Percentiles rank a stretch among this genome's conserved stretches.
phyloP scores from a whole-genome alignment of 2,888 invertebrate genomes.

The Chymomyza fuscimana region DNA sequence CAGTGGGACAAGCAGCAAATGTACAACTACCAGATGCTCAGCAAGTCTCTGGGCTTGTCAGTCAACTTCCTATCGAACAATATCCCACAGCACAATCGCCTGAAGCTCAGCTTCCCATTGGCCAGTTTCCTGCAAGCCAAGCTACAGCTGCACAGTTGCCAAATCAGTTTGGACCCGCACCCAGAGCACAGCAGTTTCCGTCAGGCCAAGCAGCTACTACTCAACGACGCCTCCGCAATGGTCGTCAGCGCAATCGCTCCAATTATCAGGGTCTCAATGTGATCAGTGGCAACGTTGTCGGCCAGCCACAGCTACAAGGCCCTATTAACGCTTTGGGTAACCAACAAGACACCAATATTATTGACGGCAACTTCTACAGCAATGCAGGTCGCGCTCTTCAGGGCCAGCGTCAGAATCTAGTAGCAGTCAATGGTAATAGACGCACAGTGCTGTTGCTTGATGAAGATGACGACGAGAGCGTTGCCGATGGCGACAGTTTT shows the following conservation, averaged over 20 bases:
- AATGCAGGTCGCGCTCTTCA: constrained; percentile 23
- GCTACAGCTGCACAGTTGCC: neutral
- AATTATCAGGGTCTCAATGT: constrained; percentile 65
- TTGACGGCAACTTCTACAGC: constrained; percentile 60
- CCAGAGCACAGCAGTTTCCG: neutral
- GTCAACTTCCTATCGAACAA: neutral
- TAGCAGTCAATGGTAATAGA: constrained; percentile 42
- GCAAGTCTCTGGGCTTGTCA: neutral
- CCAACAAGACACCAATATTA: constrained; percentile 64
- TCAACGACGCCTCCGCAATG: constrained; percentile 31
- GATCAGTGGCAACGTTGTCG: constrained; percentile 56
- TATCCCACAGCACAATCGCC: neutral
- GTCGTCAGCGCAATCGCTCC: constrained; percentile 42
- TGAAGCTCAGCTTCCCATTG: neutral
- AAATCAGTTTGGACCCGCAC: constrained; percentile 7
- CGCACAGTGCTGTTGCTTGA: constrained; percentile 40
- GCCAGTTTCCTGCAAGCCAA: neutral
- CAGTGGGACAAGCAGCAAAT: constrained; percentile 4
- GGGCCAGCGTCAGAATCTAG: constrained; percentile 19
- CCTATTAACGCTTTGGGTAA: constrained; percentile 47
- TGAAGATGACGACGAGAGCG: constrained; percentile 43
- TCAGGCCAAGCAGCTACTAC: neutral
- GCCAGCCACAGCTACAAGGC: constrained; percentile 52
- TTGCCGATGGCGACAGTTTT: constrained; percentile 28
- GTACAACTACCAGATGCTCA: neutral